A percentile compares a stretch with the other conserved stretches of the same genome.
phyloP scores from a whole-genome alignment of 2,797 vertebrate species.

The Oreochromis grahami region DNA sequence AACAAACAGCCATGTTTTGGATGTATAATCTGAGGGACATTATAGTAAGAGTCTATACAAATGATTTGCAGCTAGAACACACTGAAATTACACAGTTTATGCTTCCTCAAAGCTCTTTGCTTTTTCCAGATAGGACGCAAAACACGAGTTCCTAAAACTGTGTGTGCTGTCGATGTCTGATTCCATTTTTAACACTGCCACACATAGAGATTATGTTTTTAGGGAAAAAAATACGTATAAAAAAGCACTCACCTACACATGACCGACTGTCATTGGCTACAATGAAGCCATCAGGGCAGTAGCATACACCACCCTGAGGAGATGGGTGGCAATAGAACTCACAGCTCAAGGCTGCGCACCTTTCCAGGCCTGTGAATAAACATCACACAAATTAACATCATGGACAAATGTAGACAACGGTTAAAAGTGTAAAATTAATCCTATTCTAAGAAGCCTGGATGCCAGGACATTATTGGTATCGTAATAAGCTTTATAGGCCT shows the following conservation, averaged over 20 bases:
- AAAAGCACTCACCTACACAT: constrained; percentile 67
- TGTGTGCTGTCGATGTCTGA: background rate
- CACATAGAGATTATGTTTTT: background rate
- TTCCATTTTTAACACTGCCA: background rate
- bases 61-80: background rate
- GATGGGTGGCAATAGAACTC: constrained; percentile 71
- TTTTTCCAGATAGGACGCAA: background rate
- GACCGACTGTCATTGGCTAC: constrained; percentile 77
- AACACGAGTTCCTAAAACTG: background rate
- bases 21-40: background rate
- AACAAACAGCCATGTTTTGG: background rate
- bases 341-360: constrained; percentile 73
- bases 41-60: background rate
- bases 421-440: background rate
- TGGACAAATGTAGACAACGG: background rate
- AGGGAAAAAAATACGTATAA: too few relatives aligned
- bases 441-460: background rate
- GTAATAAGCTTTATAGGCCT: background rate
- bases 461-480: background rate
- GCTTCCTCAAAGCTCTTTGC: background rate
- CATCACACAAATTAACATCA: background rate
- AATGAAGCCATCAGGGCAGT: constrained; percentile 72
- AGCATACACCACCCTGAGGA: constrained; percentile 73
- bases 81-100: background rate
- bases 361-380: constrained; percentile 56